Base-by-base conservation (phyloP, 2,797 vertebrate species). In the Peromyscus attwateri region DNA sequence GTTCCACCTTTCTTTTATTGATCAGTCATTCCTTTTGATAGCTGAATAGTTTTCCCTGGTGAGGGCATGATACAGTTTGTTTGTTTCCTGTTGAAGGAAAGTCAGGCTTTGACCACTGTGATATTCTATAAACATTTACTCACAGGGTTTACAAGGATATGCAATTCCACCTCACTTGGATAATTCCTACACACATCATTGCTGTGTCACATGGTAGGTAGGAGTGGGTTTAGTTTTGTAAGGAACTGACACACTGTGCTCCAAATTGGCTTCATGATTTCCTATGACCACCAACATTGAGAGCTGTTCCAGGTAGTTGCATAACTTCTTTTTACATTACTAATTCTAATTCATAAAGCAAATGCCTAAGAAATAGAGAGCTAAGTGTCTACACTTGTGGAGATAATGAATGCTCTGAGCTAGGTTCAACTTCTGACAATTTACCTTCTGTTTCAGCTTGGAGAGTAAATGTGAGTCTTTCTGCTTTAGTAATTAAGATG, bases 301-400 rank as follows among this genome's bases (percentile, higher is more conserved):
- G 37, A 76, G 31, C 2, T 46, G 11, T 66, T 71, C 23, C 31
- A 80, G 6, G 43, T 62, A 87, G 31, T 76, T 71, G 75, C 1
- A 62, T 6, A 46, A 12, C 55, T 89, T 46, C 1, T 46, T 62
- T 80, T 82, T 37, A 23, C 29, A 92, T 81, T 92, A 92, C 37
- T 21, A 93, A 80, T 92, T 87, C 27, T 89, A 88, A 87, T 89
- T 91, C 7, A 87, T 71, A 34, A 80, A 71, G 94, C 71, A 80
- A 84, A 82, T 75, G 40, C 79, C 93, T 87, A 70, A 82, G 57
- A 85, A 57, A n/a, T 73, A 93, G 16, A 60, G 16, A 68, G 29
- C 17, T 77, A 91, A 92, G 19, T 73, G 9, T 89, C 29, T 93
- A 34, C 16, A 40, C 8, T 77, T 27, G 19, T 79, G 11, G 25